Percentiles rank a stretch among this genome's conserved stretches.
These are phyloP conservation scores for Plumapathes pennacea DNA, from an alignment of 92 coral and sea anemone genomes.

Conservation along the genomic window DNA sequence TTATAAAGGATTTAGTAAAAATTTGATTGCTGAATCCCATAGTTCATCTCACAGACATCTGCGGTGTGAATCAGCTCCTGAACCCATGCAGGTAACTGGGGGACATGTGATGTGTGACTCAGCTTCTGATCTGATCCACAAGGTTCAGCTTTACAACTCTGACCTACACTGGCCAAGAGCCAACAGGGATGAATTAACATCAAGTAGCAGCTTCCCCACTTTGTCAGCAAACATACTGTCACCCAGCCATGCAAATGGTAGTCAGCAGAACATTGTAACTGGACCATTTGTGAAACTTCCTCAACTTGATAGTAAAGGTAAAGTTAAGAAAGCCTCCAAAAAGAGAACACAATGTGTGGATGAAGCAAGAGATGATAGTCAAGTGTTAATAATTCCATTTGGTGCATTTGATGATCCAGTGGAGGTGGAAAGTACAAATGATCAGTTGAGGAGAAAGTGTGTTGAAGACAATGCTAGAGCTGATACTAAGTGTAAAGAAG, in stretches of 20 bases:
- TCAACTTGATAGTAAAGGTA: slow-evolving; percentile 1
- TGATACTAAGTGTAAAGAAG: slow-evolving; percentile 3
- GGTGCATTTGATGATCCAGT: slow-evolving; percentile 88
- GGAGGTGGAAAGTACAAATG: slow-evolving; percentile 11
- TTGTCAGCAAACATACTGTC: too few species aligned
- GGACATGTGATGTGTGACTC: slow-evolving; percentile 37
- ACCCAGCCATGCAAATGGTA: too few species aligned
- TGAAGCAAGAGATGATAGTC: too few species aligned
- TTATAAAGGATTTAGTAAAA: slow-evolving; percentile 61
- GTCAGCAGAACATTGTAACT: too few species aligned
- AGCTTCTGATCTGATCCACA: slow-evolving; percentile 43
- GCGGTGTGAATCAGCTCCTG: slow-evolving; percentile 38
- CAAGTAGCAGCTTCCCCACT: too few species aligned
- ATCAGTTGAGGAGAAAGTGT: not conserved
- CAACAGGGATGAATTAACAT: too few species aligned
- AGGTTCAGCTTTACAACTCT: slow-evolving; percentile 41
- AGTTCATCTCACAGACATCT: slow-evolving; percentile 1
- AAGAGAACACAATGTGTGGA: not conserved
- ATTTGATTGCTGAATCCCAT: slow-evolving; percentile 19
- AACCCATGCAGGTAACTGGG: slow-evolving; percentile 54
- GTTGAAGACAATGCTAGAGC: not conserved
- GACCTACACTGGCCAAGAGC: too few species aligned
- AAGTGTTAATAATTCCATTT: slow-evolving; percentile 76
- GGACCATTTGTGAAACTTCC: slow-evolving; percentile 25
- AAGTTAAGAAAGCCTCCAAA: not conserved